These are phyloP conservation scores for Calliphora vicina DNA, from an alignment of 1,140 invertebrate genomes.

Conservation along the genomic window DNA sequence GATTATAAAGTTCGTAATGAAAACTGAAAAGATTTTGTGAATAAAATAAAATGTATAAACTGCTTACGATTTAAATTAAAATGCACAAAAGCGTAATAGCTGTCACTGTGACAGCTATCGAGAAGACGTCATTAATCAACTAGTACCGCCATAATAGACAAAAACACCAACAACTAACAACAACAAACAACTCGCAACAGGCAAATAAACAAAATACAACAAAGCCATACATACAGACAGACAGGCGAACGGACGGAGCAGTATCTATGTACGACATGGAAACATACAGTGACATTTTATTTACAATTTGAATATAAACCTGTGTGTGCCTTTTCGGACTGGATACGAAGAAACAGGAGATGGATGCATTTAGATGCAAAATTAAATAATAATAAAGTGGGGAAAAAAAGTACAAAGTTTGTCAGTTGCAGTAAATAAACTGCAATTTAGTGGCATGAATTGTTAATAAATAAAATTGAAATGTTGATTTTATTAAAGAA, in stretches of 20 bases:
- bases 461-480: conserved; percentile 15
- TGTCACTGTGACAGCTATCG: conserved; percentile 24
- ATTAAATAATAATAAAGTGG: background rate
- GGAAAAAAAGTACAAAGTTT: background rate
- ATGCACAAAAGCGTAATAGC: conserved; percentile 27
- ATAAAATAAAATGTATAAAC: background rate
- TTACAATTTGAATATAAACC: background rate
- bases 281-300: background rate
- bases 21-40: background rate
- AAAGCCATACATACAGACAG: background rate
- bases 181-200: background rate
- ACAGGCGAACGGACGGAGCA: background rate
- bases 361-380: background rate
- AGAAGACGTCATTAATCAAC: conserved; percentile 32
- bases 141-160: background rate
- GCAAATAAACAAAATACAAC: background rate
- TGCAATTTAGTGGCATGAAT: conserved; percentile 2
- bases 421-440: conserved; percentile 2
- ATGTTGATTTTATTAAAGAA: background rate
- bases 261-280: no score
- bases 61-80: conserved; percentile 25
- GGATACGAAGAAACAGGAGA: background rate
- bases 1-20: background rate
- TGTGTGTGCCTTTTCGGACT: background rate
- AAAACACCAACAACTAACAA: background rate